Base-by-base conservation (phyloP, 2,888 invertebrate genomes). In the Lordiphosa andalusiaca region DNA sequence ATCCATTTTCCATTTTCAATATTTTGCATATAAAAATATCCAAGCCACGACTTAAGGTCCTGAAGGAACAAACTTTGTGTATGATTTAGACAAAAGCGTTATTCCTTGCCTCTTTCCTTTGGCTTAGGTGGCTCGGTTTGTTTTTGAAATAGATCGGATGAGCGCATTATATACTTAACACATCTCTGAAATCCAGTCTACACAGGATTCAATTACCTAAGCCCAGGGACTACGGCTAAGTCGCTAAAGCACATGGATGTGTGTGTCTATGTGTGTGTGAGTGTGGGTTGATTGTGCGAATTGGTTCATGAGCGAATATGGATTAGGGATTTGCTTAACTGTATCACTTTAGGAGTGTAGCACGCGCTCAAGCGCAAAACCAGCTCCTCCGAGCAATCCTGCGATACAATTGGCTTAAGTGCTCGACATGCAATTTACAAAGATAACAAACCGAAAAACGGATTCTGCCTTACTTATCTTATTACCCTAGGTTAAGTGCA, bases 131-230 rank as follows among this genome's bases (percentile, higher is more conserved):
- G 50, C 33, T 40, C 30, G 46, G 68, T 65, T 69, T 78, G 71
- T 80, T 80, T 72, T 80, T 76, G 72, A 82, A 82, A 81, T 72
- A 72, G 70, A 70, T 58, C 64, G 77, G 81, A 80, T 85, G 84
- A 86, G 81, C 75, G 81, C 84, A 85, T 86, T 86, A 85, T 71
- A 77, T 77, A 78, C 78, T 87, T 87, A 87, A 85, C 88, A 86
- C 87, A 86, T 86, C 83, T 84, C 58, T 75, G 75, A 81, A 77
- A 81, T 66, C 71, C 30, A 30, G 30, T 63, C 58, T 74, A 72
- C 71, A 83, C 73, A 83, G 84, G 85, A 84, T 86, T 82, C 80
- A 83, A 76, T 78, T 78, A 78, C 77, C 78, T 81, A 78, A 75
- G 73, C 71, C 66, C 64, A 33, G 55, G 42, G 52, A 54, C 53